Conservation (phyloP, 2,113 vertebrate species). For the Gracilinanus agilis region DNA sequence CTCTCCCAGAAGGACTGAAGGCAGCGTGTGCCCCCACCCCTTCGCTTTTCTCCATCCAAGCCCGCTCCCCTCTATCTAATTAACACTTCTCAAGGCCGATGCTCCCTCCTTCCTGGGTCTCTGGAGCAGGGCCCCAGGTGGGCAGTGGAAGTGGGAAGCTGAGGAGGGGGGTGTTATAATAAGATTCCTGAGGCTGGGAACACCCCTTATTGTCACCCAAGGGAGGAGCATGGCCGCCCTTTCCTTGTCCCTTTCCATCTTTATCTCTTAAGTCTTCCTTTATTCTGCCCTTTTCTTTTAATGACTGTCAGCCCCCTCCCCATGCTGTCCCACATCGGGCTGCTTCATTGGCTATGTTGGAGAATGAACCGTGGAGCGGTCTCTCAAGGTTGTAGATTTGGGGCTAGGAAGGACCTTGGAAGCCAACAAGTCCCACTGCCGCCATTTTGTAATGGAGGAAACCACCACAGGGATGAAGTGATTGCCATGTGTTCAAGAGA, state of each 20-base stretch:
- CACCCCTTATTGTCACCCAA: neutral
- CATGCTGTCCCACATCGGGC: neutral
- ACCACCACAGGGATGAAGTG: neutral
- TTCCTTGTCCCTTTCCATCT: neutral
- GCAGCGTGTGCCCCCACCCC: neutral
- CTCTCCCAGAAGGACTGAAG: neutral
- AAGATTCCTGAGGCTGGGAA: neutral
- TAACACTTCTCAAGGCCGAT: constrained; percentile 20
- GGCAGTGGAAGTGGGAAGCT: neutral
- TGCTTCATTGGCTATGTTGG: neutral
- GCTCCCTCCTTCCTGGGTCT: neutral
- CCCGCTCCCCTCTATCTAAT: neutral
- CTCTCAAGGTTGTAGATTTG: neutral
- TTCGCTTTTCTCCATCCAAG: neutral
- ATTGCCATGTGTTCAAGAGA: neutral
- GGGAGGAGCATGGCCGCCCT: neutral
- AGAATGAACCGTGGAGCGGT: neutral
- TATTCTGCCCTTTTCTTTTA: neutral
- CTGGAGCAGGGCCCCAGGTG: neutral
- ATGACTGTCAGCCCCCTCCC: neutral
- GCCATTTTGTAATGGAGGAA: neutral
- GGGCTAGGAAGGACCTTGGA: neutral
- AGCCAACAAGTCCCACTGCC: neutral
- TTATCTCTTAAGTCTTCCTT: neutral
- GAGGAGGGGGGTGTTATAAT: neutral